A percentile compares a stretch with the other conserved stretches of the same genome.
Conservation (phyloP, 2,113 vertebrate genomes). For the Mustela nigripes region DNA sequence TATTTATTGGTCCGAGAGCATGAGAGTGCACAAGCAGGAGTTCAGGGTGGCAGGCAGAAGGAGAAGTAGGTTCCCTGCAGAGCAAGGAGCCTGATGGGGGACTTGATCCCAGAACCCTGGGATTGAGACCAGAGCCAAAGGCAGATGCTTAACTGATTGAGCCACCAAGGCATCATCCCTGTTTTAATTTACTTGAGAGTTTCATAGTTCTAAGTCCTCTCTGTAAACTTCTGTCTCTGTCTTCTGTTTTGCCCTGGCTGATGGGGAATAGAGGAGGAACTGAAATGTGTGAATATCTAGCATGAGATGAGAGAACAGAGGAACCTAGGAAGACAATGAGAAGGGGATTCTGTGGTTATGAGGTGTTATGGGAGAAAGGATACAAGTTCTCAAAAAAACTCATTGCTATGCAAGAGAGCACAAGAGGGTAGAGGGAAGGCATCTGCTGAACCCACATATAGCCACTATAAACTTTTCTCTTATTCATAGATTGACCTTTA, state of each 20-base stretch:
- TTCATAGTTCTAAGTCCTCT: neutral
- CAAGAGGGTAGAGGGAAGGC: neutral
- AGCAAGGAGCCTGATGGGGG: neutral
- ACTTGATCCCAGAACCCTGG: neutral
- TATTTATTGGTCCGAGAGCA: neutral
- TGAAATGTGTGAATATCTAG: neutral
- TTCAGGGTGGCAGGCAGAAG: neutral
- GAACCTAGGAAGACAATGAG: neutral
- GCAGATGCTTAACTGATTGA: neutral
- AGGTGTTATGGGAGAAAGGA: neutral
- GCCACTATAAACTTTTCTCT: neutral
- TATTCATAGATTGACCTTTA: neutral
- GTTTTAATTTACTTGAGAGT: neutral
- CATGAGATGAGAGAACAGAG: neutral
- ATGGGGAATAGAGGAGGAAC: neutral
- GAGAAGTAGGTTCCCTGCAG: neutral
- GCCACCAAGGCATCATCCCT: neutral
- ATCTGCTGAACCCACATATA: neutral
- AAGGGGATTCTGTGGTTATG: neutral
- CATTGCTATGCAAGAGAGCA: neutral
- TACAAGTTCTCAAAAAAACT: neutral
- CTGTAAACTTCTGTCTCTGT: neutral
- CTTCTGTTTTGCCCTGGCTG: neutral
- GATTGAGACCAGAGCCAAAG: neutral
- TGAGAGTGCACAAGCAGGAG: neutral